phyloP scores from a whole-genome alignment of 1,140 invertebrate species.

The Chymomyza costata region DNA sequence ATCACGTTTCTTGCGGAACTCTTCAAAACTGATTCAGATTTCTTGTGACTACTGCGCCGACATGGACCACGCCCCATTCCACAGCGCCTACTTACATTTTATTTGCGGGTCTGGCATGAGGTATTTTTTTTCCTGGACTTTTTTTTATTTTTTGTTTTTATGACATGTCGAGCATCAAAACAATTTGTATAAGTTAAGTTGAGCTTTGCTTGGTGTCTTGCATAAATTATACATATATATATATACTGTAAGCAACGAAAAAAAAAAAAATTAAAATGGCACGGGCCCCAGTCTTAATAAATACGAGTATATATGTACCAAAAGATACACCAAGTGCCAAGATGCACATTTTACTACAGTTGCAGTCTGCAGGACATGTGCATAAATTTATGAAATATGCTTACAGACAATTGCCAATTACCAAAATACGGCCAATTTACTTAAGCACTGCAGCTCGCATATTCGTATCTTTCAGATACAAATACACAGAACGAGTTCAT shows the following conservation, averaged over 20 bases:
- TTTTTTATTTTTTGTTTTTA: slow-evolving; percentile 23
- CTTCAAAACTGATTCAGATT: slow-evolving; percentile 65
- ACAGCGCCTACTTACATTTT: not conserved
- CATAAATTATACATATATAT: slow-evolving; percentile 69
- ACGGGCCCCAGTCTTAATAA: slow-evolving; percentile 9
- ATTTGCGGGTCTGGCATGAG: not conserved
- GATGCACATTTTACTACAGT: slow-evolving; percentile 7
- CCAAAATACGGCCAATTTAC: slow-evolving; percentile 32
- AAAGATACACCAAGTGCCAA: slow-evolving; percentile 2
- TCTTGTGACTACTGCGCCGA: slow-evolving; percentile 8
- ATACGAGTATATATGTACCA: slow-evolving; percentile 5
- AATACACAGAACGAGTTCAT: too few species aligned
- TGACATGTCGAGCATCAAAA: slow-evolving; percentile 61
- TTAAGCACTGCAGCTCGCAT: not conserved
- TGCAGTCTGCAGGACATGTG: slow-evolving; percentile 4
- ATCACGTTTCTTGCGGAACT: slow-evolving; percentile 63
- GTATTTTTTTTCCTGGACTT: slow-evolving; percentile 16
- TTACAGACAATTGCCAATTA: slow-evolving; percentile 45
- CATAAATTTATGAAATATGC: slow-evolving; percentile 54
- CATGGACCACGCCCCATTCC: slow-evolving; percentile 7
- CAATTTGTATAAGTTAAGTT: slow-evolving; percentile 65
- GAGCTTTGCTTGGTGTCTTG: slow-evolving; percentile 58
- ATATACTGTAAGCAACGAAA: slow-evolving; percentile 44
- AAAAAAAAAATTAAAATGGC: slow-evolving; percentile 25
- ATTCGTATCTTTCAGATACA: slow-evolving; percentile 22